Evolutionary conservation across 2,888 invertebrate species (phyloP).

Genomic region (Clistopyga incitator): DNA sequence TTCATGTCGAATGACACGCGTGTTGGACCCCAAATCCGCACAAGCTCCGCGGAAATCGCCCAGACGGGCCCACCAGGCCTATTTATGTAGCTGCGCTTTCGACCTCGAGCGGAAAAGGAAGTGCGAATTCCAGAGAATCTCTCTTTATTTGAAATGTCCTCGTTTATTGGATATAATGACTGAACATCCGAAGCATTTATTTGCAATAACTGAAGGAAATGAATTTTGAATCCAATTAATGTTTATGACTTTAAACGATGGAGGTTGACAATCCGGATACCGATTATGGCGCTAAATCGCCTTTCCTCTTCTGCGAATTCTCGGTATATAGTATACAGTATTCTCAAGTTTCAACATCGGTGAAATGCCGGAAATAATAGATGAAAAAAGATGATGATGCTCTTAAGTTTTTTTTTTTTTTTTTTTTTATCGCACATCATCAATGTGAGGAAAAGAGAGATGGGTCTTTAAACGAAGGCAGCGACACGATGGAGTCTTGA

Average conservation of each 20-base stretch:
- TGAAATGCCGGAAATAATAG: constrained; percentile 16
- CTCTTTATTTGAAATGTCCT: neutral
- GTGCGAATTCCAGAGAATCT: constrained; percentile 48
- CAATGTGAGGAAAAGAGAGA: constrained; percentile 46
- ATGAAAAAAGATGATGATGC: constrained; percentile 34
- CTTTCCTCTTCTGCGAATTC: too few relatives aligned
- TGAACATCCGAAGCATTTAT: too few relatives aligned
- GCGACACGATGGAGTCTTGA: constrained; percentile 72
- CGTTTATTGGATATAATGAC: too few relatives aligned
- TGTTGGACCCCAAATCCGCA: neutral
- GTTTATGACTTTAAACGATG: too few relatives aligned
- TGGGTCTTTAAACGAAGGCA: constrained; percentile 12
- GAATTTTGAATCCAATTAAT: too few relatives aligned
- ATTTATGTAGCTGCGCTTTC: constrained; percentile 63
- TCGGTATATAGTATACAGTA: neutral
- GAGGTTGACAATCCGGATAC: too few relatives aligned
- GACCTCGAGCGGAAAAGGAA: constrained; percentile 52
- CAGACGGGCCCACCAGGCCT: constrained; percentile 1
- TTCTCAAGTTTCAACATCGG: constrained; percentile 16
- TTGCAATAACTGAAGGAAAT: too few relatives aligned
- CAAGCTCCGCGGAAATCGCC: constrained; percentile 14
- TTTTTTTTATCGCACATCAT: constrained; percentile 66
- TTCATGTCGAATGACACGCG: neutral
- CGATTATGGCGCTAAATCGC: too few relatives aligned
- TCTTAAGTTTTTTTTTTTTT: constrained; percentile 46